phyloP scores from a whole-genome alignment of 1,140 invertebrate species.

The Drosophila gunungcola region DNA sequence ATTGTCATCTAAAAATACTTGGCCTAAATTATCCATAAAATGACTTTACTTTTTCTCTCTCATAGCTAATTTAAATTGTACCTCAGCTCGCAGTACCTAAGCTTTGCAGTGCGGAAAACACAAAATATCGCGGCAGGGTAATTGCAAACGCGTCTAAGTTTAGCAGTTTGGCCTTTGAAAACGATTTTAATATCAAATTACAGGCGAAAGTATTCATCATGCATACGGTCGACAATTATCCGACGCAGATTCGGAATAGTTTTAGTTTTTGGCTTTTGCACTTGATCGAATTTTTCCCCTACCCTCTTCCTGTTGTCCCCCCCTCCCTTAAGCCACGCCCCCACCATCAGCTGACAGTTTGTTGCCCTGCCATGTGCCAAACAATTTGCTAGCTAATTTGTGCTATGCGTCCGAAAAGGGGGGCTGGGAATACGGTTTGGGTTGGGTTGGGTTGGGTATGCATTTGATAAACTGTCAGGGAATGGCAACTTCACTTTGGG shows the following conservation, averaged over 20 bases:
- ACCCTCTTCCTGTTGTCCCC: not conserved
- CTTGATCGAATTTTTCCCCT: constrained; percentile 35
- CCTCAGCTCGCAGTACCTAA: not conserved
- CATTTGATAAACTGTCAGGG: constrained; percentile 82
- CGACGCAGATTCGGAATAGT: constrained; percentile 42
- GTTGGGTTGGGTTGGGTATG: constrained; percentile 38
- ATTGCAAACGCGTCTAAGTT: constrained; percentile 14
- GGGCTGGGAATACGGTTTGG: not conserved
- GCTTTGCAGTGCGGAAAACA: constrained; percentile 12
- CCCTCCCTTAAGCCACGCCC: not conserved
- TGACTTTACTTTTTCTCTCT: too few relatives aligned
- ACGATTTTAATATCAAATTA: constrained; percentile 47
- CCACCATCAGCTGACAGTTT: constrained; percentile 36
- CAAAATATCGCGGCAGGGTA: constrained; percentile 4
- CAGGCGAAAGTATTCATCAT: constrained; percentile 42
- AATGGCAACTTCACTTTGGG: constrained; percentile 82
- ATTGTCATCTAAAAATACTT: too few relatives aligned
- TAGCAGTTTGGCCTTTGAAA: constrained; percentile 18
- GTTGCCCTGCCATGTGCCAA: constrained; percentile 62
- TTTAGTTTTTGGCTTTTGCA: constrained; percentile 54
- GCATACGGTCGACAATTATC: constrained; percentile 32
- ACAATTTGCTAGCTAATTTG: constrained; percentile 79
- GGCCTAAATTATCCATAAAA: not conserved
- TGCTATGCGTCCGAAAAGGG: constrained; percentile 49
- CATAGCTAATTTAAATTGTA: constrained; percentile 16